Conservation (phyloP, 2,888 invertebrate genomes). For the Macroteleia sp. region DNA sequence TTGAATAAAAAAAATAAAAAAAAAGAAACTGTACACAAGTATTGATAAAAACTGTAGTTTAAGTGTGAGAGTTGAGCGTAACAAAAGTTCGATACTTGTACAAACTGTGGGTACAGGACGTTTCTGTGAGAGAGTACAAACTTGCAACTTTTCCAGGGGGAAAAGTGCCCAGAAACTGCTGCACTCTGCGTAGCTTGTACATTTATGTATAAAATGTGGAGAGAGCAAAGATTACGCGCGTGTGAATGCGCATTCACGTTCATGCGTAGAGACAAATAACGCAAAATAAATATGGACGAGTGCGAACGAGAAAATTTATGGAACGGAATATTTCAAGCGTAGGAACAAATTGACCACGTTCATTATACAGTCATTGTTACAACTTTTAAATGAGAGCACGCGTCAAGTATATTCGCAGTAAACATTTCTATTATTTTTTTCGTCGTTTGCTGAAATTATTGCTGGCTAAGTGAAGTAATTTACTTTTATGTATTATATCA, state of each 20-base stretch:
- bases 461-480: conserved; percentile 2
- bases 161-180: conserved; percentile 62
- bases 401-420: conserved; percentile 27
- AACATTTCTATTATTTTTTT: conserved; percentile 38
- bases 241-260: conserved; percentile 32
- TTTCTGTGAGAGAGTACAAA: conserved; percentile 69
- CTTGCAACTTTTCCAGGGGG: conserved; percentile 73
- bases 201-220: conserved; percentile 37
- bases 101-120: conserved; percentile 74
- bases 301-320: conserved; percentile 53
- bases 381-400: conserved; percentile 47
- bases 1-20: too few species aligned
- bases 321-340: conserved; percentile 46
- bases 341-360: conserved; percentile 59
- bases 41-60: conserved; percentile 1
- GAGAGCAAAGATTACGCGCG: conserved; percentile 36
- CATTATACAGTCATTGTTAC: conserved; percentile 52
- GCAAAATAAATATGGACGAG: conserved; percentile 57
- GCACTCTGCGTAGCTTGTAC: conserved; percentile 40
- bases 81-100: conserved; percentile 76
- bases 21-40: too few species aligned
- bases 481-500: conserved; percentile 18
- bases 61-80: conserved; percentile 61
- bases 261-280: conserved; percentile 45
- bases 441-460: conserved; percentile 9